Percentiles rank a stretch among this genome's conserved stretches.
Conservation (phyloP, 2,888 invertebrate genomes). For the Scaptomyza caliginosa region DNA sequence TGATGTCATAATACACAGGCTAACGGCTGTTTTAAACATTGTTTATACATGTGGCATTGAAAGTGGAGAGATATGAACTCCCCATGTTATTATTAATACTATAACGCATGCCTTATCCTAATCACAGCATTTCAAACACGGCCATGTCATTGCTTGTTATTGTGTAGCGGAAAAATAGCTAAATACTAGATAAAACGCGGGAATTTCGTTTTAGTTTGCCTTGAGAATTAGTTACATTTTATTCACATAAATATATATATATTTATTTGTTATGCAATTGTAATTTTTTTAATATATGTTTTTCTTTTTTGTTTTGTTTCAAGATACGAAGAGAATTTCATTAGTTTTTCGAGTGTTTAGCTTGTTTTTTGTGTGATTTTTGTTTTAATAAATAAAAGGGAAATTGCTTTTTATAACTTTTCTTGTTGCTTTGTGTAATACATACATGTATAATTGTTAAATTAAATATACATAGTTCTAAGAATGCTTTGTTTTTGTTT, state of each 20-base stretch:
- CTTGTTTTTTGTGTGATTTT: conserved; percentile 34
- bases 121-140: conserved; percentile 42
- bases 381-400: conserved; percentile 66
- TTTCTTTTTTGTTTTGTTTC: conserved; percentile 33
- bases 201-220: conserved; percentile 53
- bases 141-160: conserved; percentile 24
- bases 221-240: conserved; percentile 80
- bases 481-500: conserved; percentile 40
- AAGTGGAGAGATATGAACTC: conserved; percentile 32
- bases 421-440: conserved; percentile 42
- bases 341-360: conserved; percentile 50
- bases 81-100: conserved; percentile 15
- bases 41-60: conserved; percentile 27
- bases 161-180: conserved; percentile 3
- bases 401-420: conserved; percentile 64
- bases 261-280: conserved; percentile 69
- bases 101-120: conserved; percentile 52
- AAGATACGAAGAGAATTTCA: conserved; percentile 70
- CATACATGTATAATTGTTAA: conserved; percentile 51
- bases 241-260: conserved; percentile 77
- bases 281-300: conserved; percentile 20
- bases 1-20: conserved; percentile 57
- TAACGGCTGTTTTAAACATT: conserved; percentile 51
- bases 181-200: conserved; percentile 19
- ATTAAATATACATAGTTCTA: conserved; percentile 72